These are phyloP conservation scores for Aphis craccivora DNA, from an alignment of 1,140 invertebrate genomes.

Conservation along the genomic window DNA sequence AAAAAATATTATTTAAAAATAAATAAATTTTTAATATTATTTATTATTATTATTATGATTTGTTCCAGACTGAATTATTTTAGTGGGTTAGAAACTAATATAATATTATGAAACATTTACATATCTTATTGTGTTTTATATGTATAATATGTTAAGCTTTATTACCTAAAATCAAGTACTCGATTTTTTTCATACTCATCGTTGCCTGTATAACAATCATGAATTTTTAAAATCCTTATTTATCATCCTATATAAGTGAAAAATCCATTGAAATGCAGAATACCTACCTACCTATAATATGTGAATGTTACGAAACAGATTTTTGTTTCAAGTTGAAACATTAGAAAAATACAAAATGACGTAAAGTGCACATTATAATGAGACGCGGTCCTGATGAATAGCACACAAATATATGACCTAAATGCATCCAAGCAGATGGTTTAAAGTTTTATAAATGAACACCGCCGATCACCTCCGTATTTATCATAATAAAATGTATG, in stretches of 20 bases:
- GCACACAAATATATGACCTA: neutral
- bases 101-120: neutral
- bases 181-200: neutral
- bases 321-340: conserved; percentile 8
- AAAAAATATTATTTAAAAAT: too few species aligned
- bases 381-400: neutral
- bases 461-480: neutral
- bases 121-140: neutral
- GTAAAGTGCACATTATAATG: neutral
- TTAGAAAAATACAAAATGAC: neutral
- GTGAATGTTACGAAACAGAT: neutral
- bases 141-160: neutral
- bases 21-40: too few species aligned
- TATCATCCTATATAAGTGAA: neutral
- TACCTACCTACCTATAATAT: neutral
- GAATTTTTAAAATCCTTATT: neutral
- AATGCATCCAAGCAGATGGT: conserved; percentile 37
- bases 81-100: neutral
- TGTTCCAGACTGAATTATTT: neutral
- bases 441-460: neutral
- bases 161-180: neutral
- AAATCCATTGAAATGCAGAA: conserved; percentile 18
- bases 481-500: neutral
- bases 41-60: neutral
- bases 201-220: neutral